Evolutionary conservation across 2,113 vertebrate species (phyloP).

Genomic region (Eudorcas thomsonii): DNA sequence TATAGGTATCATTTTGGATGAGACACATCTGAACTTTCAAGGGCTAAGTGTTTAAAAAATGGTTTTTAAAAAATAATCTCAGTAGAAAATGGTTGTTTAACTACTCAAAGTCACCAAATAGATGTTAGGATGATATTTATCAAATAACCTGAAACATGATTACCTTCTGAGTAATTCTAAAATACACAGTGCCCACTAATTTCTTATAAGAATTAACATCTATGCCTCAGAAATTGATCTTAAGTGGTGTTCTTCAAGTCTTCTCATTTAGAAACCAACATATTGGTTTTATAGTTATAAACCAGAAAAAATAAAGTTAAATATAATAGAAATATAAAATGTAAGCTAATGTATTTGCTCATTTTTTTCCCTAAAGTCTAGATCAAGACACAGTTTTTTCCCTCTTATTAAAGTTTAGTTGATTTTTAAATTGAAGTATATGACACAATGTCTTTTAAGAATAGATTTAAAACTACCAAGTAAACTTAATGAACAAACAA

Average conservation of each 20-base stretch:
- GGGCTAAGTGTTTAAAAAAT: not conserved
- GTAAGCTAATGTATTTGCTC: not conserved
- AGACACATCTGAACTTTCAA: not conserved
- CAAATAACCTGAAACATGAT: not conserved
- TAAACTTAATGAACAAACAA: not conserved
- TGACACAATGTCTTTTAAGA: not conserved
- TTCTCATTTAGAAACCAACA: not conserved
- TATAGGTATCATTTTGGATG: not conserved
- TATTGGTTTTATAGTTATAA: not conserved
- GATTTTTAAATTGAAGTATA: not conserved
- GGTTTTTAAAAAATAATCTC: not conserved
- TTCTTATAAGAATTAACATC: not conserved
- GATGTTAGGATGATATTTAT: not conserved
- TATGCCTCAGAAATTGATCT: not conserved
- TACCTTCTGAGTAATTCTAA: conserved; percentile 4
- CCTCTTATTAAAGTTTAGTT: not conserved
- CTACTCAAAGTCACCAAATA: not conserved
- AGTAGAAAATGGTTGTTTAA: not conserved
- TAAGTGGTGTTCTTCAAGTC: not conserved
- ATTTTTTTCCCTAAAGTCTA: not conserved
- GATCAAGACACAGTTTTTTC: not conserved
- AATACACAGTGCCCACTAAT: not conserved
- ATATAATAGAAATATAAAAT: not conserved
- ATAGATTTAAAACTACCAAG: not conserved
- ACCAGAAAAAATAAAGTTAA: not conserved